Evolutionary conservation across 2,113 vertebrate species (phyloP), one percentile per base, ranked within the genome.

Genomic region (Isichthys henryi): DNA sequence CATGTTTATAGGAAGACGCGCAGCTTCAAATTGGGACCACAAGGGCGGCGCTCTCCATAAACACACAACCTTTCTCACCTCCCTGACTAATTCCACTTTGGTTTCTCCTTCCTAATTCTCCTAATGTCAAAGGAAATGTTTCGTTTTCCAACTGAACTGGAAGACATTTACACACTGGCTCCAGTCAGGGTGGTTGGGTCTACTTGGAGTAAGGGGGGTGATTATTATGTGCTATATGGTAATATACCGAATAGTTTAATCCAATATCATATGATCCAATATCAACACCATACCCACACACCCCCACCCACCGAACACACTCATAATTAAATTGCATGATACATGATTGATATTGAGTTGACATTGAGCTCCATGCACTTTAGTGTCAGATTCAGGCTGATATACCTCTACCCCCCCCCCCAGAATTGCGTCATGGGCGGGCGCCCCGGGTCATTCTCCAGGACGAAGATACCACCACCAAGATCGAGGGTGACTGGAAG

Each of bases 401-500:
- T 10, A 39, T 66, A 19, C 21, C 11, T 0, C 45, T 88, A 35
- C 27, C 21, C n/a, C 46, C 43, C 86, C 88, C 0, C 92, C 0
- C 96, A 99, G 98, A 99, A 91, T 99, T 98, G 98, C 97, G 98
- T 85, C 98, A 99, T 92, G 97, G 98, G 89, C 95, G 98, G 88
- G 98, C 98, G 3, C 97, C 97, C 48, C 95, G 98, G 0, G 97
- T 97, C 48, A 97, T 99, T 90, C 95, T 99, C 74, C 97, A 98
- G 89, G 98, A 99, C 0, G 98, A 99, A 90, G 98, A 99, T 92
- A 96, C 98, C 93, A 98, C 98, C 93, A 99, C 98, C 53, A 99
- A 99, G 95, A 99, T 99, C 3, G 98, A 99, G 92, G 96, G 96
- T 0, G 98, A 99, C 91, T 99, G 98, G 98, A 99, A 99, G 94